Evolutionary conservation across 2,888 invertebrate genomes (phyloP).

Genomic region (Subacronicta megacephala): DNA sequence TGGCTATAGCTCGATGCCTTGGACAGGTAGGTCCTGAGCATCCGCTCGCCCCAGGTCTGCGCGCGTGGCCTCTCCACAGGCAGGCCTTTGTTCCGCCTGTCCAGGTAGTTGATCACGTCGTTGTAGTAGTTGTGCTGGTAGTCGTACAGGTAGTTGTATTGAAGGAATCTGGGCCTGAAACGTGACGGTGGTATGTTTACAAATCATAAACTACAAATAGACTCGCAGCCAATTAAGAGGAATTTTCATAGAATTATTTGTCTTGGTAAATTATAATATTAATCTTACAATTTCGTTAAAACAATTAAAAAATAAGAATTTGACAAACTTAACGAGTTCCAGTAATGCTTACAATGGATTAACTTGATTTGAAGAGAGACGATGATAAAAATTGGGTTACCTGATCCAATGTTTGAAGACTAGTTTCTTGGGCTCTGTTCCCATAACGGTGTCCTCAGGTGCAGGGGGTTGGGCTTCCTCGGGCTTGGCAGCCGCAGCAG

Average conservation of each 20-base stretch:
- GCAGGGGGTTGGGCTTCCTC: slow-evolving; percentile 83
- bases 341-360: slow-evolving; percentile 16
- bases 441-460: slow-evolving; percentile 79
- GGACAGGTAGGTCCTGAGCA: slow-evolving; percentile 91
- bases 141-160: slow-evolving; percentile 95
- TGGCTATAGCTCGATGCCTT: slow-evolving; percentile 83
- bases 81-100: slow-evolving; percentile 92
- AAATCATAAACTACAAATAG: slow-evolving; percentile 12
- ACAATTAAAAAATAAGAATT: neutral
- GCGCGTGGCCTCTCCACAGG: slow-evolving; percentile 93
- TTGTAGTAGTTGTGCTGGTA: slow-evolving; percentile 96
- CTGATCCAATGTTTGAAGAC: slow-evolving; percentile 96
- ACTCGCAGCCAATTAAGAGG: slow-evolving; percentile 1
- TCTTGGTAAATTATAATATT: neutral
- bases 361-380: neutral
- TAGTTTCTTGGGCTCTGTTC: slow-evolving; percentile 91
- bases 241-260: slow-evolving; percentile 5
- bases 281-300: neutral
- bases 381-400: slow-evolving; percentile 68
- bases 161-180: slow-evolving; percentile 93
- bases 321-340: neutral
- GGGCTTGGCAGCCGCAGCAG: slow-evolving; percentile 73
- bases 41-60: slow-evolving; percentile 96
- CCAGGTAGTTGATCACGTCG: slow-evolving; percentile 95
- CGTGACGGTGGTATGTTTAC: slow-evolving; percentile 34